Conservation (phyloP, 1,140 invertebrate genomes). For the Lasaia peninsularis region DNA sequence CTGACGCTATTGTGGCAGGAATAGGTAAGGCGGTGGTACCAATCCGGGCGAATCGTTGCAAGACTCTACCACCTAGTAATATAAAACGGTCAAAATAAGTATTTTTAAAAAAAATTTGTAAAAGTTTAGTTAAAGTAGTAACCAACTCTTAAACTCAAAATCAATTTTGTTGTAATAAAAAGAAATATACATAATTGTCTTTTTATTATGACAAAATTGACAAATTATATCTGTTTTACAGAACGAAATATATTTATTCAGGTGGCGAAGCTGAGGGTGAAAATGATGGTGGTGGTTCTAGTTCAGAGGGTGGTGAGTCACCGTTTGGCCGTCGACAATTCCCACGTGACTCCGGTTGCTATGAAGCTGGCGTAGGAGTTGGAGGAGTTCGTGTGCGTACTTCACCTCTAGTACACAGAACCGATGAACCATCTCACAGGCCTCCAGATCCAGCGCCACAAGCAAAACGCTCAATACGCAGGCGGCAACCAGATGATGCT, state of each 20-base stretch:
- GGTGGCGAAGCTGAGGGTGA: constrained; percentile 82
- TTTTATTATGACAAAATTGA: background rate
- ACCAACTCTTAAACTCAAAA: too few relatives aligned
- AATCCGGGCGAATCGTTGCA: too few relatives aligned
- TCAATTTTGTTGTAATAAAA: too few relatives aligned
- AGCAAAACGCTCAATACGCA: constrained; percentile 59
- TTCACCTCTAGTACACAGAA: constrained; percentile 74
- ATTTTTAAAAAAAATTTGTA: too few relatives aligned
- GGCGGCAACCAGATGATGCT: constrained; percentile 73
- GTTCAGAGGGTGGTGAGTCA: constrained; percentile 85
- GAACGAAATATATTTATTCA: constrained; percentile 34
- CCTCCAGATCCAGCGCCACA: constrained; percentile 62
- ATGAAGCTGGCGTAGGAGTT: constrained; percentile 80
- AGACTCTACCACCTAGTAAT: too few relatives aligned
- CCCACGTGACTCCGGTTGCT: constrained; percentile 88
- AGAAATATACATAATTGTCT: too few relatives aligned
- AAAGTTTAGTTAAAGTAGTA: too few relatives aligned
- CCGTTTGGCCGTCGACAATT: constrained; percentile 86
- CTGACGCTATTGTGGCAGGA: background rate
- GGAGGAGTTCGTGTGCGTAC: constrained; percentile 73
- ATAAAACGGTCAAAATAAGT: too few relatives aligned
- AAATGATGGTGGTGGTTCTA: constrained; percentile 83
- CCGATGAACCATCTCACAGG: constrained; percentile 69
- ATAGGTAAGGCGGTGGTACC: background rate
- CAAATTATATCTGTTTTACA: constrained; percentile 39